phyloP scores from a whole-genome alignment of 2,797 vertebrate species.

The Ptychadena robeensis region DNA sequence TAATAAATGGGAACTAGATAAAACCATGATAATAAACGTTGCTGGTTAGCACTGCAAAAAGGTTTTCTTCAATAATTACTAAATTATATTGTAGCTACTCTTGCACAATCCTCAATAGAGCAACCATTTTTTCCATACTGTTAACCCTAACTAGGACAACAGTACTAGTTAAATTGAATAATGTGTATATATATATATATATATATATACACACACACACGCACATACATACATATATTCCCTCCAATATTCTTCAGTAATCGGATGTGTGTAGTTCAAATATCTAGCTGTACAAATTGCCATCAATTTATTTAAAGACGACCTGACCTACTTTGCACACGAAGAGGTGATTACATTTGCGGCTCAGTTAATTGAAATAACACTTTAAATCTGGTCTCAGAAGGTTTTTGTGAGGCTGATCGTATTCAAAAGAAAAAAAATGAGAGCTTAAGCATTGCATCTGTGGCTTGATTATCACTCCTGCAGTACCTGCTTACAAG shows the following conservation, averaged over 20 bases:
- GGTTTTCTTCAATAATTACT: too few species aligned
- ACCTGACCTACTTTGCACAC: conserved; percentile 42
- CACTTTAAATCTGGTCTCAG: conserved; percentile 32
- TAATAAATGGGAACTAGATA: too few species aligned
- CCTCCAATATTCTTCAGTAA: conserved; percentile 10
- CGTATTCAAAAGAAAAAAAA: background rate
- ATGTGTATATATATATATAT: too few species aligned
- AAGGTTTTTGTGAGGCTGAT: conserved; percentile 20
- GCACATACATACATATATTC: too few species aligned
- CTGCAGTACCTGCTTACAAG: background rate
- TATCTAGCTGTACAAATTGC: conserved; percentile 27
- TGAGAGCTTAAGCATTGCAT: background rate
- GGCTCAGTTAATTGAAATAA: conserved; percentile 49
- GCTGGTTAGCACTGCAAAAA: too few species aligned
- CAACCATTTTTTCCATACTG: too few species aligned
- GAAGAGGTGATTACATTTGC: conserved; percentile 44
- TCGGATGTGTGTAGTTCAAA: conserved; percentile 22
- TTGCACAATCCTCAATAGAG: too few species aligned
- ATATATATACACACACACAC: too few species aligned
- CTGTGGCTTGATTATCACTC: background rate
- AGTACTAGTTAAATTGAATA: too few species aligned
- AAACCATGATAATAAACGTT: too few species aligned
- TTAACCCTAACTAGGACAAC: too few species aligned
- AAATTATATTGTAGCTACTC: too few species aligned
- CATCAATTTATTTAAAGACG: conserved; percentile 43